These are phyloP conservation scores for Melikaiella ostensackeni DNA, from an alignment of 2,888 invertebrate genomes.

Conservation along the genomic window DNA sequence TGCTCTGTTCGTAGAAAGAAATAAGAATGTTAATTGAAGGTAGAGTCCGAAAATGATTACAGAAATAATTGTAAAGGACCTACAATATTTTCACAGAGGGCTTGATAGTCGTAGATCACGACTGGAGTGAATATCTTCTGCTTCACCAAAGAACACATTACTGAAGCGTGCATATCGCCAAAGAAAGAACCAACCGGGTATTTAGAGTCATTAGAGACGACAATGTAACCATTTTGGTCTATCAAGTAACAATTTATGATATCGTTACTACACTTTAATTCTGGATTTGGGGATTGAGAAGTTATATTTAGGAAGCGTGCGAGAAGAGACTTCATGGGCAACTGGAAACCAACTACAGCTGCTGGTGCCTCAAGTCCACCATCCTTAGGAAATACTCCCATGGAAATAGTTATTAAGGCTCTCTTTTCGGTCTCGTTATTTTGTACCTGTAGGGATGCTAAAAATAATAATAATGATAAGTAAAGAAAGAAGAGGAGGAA, in stretches of 20 bases:
- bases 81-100: constrained; percentile 82
- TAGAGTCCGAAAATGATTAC: neutral
- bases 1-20: constrained; percentile 54
- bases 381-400: constrained; percentile 90
- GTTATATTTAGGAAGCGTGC: constrained; percentile 86
- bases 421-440: constrained; percentile 60
- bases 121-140: constrained; percentile 86
- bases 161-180: constrained; percentile 86
- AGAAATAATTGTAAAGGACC: constrained; percentile 51
- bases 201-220: constrained; percentile 83
- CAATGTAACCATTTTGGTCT: constrained; percentile 93
- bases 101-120: constrained; percentile 91
- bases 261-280: constrained; percentile 67
- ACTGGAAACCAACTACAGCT: constrained; percentile 93
- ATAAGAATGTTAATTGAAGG: neutral
- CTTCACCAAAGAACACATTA: constrained; percentile 87
- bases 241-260: constrained; percentile 88
- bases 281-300: constrained; percentile 77
- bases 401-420: constrained; percentile 87
- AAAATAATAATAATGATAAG: neutral
- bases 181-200: constrained; percentile 91
- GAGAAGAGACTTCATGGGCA: constrained; percentile 85
- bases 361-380: constrained; percentile 88
- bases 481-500: too few species aligned
- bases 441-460: neutral